Base-by-base conservation (phyloP, 2,797 vertebrate genomes). In the Alcedo quadribrachys region DNA sequence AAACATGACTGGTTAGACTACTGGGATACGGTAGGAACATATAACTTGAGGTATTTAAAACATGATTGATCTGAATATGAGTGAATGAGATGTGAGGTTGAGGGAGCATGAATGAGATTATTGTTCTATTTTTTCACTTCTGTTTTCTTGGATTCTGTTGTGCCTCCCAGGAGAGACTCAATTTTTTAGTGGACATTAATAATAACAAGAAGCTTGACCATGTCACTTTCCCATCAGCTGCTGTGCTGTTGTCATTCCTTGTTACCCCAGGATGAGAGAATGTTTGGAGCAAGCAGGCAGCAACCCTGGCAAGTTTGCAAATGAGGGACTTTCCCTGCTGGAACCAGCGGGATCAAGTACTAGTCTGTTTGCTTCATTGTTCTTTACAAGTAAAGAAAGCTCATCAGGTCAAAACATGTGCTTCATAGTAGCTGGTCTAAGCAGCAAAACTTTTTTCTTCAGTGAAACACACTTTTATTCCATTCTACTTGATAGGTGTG, bases 361-460 rank as follows among this genome's bases (percentile, higher is more conserved):
- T 51, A 42, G 35, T 55, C 43, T 28, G 48, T 67, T 70, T 68
- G 61, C 54, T 89, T 37, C 33, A 10, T 61, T 75, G 54, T 30
- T 87, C 73, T 65, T 93, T 60, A 33, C 18, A 66, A 69, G 54
- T 68, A 46, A 68, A 71, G 46, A 85, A 87, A 73, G 43, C 66
- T 76, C 89, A 65, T 93, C 76, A 58, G 81, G 73, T 80, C 68
- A 90, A 85, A 94, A 85, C 46, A 54, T n/a, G 46, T 48, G 57
- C 60, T 85, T 28, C n/a, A 11, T 9, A 18, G 24, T 43, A 25
- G 22, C 73, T 82, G 54, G 46, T 57, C 57, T 67, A 80, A 73
- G 32, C 25, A 68, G 30, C 46, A 68, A 81, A 66, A 45, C 3
- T 35, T 60, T 58, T 46, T 85, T 57, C 46, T 66, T 40, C 9